Conservation (phyloP, 2,888 invertebrate genomes). For the Ariolimax columbianus region DNA sequence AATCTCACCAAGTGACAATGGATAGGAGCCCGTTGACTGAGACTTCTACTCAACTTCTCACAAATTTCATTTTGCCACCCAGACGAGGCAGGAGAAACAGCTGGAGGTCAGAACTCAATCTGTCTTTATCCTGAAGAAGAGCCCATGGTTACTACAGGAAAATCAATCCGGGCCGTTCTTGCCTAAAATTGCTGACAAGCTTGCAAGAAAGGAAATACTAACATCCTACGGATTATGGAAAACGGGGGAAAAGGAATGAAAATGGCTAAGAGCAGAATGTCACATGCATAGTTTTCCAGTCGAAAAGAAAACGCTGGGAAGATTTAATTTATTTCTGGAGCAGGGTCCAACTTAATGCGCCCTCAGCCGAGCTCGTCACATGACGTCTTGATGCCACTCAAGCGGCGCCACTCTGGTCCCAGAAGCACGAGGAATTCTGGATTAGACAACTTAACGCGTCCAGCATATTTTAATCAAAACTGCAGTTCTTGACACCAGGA, state of each 20-base stretch:
- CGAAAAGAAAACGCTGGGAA: neutral
- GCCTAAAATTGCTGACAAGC: neutral
- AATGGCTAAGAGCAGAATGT: neutral
- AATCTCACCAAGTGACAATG: neutral
- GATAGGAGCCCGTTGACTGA: neutral
- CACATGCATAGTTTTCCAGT: neutral
- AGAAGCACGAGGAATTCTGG: neutral
- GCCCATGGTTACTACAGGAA: slow-evolving; percentile 14
- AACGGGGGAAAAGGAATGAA: neutral
- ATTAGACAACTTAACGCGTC: slow-evolving; percentile 32
- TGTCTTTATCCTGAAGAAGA: neutral
- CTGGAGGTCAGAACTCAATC: slow-evolving; percentile 10
- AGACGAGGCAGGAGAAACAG: neutral
- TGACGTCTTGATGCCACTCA: slow-evolving; percentile 29
- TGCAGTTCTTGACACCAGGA: neutral
- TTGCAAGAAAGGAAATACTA: neutral
- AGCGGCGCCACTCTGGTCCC: slow-evolving; percentile 18
- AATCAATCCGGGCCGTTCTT: slow-evolving; percentile 2
- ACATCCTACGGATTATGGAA: neutral
- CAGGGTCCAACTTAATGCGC: slow-evolving; percentile 5
- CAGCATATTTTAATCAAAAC: slow-evolving; percentile 32
- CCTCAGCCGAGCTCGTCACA: neutral
- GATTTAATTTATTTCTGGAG: slow-evolving; percentile 30
- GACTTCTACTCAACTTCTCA: neutral
- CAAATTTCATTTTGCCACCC: slow-evolving; percentile 10